Base-by-base conservation (phyloP, 1,140 invertebrate species). In the Drosophila sturtevanti region DNA sequence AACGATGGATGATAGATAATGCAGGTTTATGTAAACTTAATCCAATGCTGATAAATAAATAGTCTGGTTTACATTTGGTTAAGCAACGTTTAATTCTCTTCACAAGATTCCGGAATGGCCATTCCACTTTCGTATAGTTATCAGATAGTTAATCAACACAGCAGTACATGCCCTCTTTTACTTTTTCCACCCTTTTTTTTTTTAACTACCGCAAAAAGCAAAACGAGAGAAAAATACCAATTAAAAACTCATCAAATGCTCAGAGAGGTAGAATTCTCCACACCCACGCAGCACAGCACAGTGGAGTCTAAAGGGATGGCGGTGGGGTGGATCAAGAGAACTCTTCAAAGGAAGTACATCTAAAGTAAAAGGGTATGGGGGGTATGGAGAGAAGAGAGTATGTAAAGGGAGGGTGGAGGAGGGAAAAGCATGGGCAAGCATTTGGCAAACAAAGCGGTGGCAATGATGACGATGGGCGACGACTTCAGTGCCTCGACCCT, bases 201-300 rank as follows among this genome's bases (percentile, higher is more conserved):
- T 34, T 21, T 5, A 54, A 41, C 59, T 18, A 38, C 58, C 54
- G 21, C 48, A 21, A 51, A 37, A 55, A 51, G 31, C n/a, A 41
- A 10, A 6, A n/a, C 18, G n/a, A 12, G 9, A 21, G 22, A 55
- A 63, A 51, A 59, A 58, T 75, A 75, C 72, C 73, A 69, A 76
- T 76, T 75, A 75, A 75, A 76, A 75, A 75, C 72, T 75, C 72
- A 75, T 75, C 72, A 75, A 75, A 75, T 75, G 63, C 48, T 74
- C 21, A 51, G 60, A 24, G 52, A 52, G 18, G 62, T 52, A 12
- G 44, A 52, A 16, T 12, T 41, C 11, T 31, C n/a, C n/a, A n/a
- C 18, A 16, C 54, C 66, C 31, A 68, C 62, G 21, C 48, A 31
- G 18, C n/a, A 61, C 9, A 1, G 37, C 37, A 4, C 4, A n/a